Evolutionary conservation across 2,888 invertebrate species (phyloP), one percentile per base, ranked within the genome.

Genomic region (Zygogramma bicolorata): DNA sequence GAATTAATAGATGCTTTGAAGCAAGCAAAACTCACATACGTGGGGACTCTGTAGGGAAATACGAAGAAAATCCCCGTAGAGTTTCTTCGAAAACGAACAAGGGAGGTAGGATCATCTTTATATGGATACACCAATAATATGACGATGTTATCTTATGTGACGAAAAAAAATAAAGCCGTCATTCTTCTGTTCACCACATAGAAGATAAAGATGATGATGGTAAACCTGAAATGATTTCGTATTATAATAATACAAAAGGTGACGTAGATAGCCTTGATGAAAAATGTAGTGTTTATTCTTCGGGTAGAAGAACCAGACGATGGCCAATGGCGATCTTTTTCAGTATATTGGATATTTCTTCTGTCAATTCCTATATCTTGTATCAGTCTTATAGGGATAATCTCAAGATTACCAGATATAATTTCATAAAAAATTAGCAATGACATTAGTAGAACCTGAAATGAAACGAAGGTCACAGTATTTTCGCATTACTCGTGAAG

Each of bases 231-330:
- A 71, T 71, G 60, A 71, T 71, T 2, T 38, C 27, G 5, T 67
- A 67, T 20, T 57, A 67, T 25, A 18, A 31, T 34, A 58, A 38
- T 7, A 70, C 20, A 57, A 67, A 57, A 67, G n/a, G 31, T 5
- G 59, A 66, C 15, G 60, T 71, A 6, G 66, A 66, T 15, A 38
- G 15, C 25, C 34, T 67, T 18, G 66, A 67, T 31, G 31, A 66
- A 46, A 71, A 71, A 57, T 71, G 71, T 67, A 60, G 60, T 46
- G 27, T 71, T 18, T 60, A 66, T 61, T 67, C 71, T 15, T 29
- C 66, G 7, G 22, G 59, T 38, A 25, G 70, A 46, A 22, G 65
- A 13, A 70, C 70, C 3, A 65, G 62, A 34, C 53, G 57, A 13
- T 65, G 65, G 70, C 65, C 34, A 18, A 66, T 70, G 65, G 70